Evolutionary conservation across 2,888 invertebrate species (phyloP).

Genomic region (Pseudococcus longispinus): DNA sequence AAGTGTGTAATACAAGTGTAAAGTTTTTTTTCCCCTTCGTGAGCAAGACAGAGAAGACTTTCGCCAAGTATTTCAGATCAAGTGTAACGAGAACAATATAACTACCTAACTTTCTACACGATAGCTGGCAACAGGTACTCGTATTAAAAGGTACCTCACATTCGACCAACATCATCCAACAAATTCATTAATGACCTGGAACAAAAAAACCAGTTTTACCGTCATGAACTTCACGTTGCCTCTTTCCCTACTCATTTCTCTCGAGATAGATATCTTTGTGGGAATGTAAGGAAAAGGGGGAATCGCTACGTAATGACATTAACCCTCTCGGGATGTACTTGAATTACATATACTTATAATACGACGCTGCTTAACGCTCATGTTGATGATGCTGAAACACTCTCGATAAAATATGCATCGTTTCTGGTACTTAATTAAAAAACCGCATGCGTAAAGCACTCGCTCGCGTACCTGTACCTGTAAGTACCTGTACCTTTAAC

Average conservation of each 20-base stretch:
- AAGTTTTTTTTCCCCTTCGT: not conserved
- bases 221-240: not conserved
- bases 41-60: not conserved
- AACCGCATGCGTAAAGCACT: conserved; percentile 24
- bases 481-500: not conserved
- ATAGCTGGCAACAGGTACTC: not conserved
- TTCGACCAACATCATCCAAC: not conserved
- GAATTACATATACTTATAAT: not conserved
- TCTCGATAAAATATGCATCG: conserved; percentile 11
- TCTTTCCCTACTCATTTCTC: not conserved
- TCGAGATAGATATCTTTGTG: no score
- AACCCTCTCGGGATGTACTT: conserved; percentile 25
- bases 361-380: not conserved
- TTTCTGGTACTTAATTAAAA: not conserved
- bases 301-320: conserved; percentile 3
- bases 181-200: conserved; percentile 25
- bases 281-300: not conserved
- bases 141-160: not conserved
- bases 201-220: conserved; percentile 20
- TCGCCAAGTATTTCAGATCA: conserved; percentile 22
- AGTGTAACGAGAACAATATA: conserved; percentile 19
- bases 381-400: not conserved
- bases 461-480: not conserved
- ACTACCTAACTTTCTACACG: not conserved
- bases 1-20: not conserved